Base-by-base conservation (phyloP, 2,888 invertebrate genomes). In the Amiota mariae region DNA sequence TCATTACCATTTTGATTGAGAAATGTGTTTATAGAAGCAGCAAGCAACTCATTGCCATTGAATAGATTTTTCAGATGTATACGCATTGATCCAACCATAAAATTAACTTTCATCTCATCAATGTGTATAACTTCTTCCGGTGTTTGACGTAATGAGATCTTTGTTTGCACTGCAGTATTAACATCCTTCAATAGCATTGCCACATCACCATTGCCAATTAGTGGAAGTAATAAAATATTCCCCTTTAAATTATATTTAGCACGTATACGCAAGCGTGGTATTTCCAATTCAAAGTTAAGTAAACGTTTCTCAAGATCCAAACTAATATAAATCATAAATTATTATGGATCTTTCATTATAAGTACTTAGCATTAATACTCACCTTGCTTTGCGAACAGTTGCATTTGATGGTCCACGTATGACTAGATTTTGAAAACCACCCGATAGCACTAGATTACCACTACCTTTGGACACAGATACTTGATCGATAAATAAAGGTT, bases 21-120 rank as follows among this genome's bases (percentile, higher is more conserved):
- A 81, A 93, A 92, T 3, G 90, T 87, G 78, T 93, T 92, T 13
- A 93, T 91, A 0, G 92, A 92, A 71, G 91, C 90, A 1, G 92
- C 92, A 78, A 93, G 88, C 75, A 93, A 90, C 85, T 92, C 91
- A 81, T 93, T 93, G 66, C 93, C 93, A 82, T 93, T 93, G 84
- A 93, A 93, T 11, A 93, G 89, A 87, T 93, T 92, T 70, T 91
- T 90, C 20, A 93, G 87, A 76, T 92, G 91, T 24, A 92, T 91
- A 15, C 91, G 90, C 89, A 93, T 91, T 4, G 89, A 88, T 12
- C 91, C 90, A 72, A 93, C 90, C 64, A 88, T 89, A 80, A 93
- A 93, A 54, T 90, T 90, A 0, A 93, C 92, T 77, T 91, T 90
- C 92, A 93, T 92, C 54, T 91, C 88, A 66, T 91, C 91, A 54